Evolutionary conservation across 2,113 vertebrate genomes (phyloP).

Genomic region (zebrafish (Danio rerio)): DNA sequence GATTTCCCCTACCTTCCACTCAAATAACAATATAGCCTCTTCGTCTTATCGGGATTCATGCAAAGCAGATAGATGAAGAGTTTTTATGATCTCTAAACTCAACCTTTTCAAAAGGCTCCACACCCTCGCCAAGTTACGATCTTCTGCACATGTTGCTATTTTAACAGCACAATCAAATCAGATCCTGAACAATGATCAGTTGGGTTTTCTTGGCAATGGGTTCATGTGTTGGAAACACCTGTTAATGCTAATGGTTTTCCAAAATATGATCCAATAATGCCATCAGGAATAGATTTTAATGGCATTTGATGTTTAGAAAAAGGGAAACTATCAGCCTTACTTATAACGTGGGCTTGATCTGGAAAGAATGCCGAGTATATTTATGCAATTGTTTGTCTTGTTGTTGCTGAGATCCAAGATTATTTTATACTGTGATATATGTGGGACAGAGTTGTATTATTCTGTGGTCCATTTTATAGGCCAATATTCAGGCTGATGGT

Average conservation of each 20-base stretch:
- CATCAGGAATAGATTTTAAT: slow-evolving; percentile 77
- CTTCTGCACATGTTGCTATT: slow-evolving; percentile 57
- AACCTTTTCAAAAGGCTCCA: slow-evolving; percentile 41
- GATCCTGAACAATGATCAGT: slow-evolving; percentile 73
- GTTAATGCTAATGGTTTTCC: slow-evolving; percentile 74
- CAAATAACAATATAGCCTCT: slow-evolving; percentile 28
- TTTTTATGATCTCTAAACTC: slow-evolving; percentile 3
- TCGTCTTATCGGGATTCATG: slow-evolving; percentile 43
- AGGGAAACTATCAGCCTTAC: slow-evolving; percentile 66
- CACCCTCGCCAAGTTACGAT: slow-evolving; percentile 26
- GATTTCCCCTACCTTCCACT: slow-evolving; percentile 20
- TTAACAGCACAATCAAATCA: slow-evolving; percentile 73
- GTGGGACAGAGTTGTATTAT: slow-evolving; percentile 59
- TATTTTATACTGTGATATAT: slow-evolving; percentile 67
- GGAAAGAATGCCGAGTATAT: slow-evolving; percentile 75
- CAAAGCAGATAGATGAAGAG: slow-evolving; percentile 38
- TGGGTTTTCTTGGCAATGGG: slow-evolving; percentile 72
- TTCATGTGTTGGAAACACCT: slow-evolving; percentile 71
- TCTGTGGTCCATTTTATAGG: slow-evolving; percentile 44
- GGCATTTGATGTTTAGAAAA: slow-evolving; percentile 54
- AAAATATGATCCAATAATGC: slow-evolving; percentile 76
- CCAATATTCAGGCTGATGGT: slow-evolving; percentile 59
- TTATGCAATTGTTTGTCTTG: slow-evolving; percentile 64
- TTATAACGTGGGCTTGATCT: slow-evolving; percentile 69
- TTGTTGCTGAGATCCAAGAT: slow-evolving; percentile 63